A percentile compares a stretch with the other conserved stretches of the same genome.
Conservation (phyloP, 2,888 invertebrate genomes). For the Macrosoma leucophasiata region DNA sequence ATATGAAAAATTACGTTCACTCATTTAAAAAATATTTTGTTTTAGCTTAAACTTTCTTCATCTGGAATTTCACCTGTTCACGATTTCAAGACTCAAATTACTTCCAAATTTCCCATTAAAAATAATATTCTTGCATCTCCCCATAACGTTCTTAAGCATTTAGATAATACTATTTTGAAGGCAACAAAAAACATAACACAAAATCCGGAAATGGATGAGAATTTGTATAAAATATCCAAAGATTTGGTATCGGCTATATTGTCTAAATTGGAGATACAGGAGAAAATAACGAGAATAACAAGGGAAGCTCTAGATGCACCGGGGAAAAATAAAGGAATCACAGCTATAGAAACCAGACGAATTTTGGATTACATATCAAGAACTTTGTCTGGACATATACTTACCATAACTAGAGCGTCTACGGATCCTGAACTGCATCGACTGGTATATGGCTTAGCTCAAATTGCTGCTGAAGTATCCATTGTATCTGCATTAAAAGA, state of each 20-base stretch:
- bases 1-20: too few relatives aligned
- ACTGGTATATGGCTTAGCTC: slow-evolving; percentile 63
- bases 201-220: slow-evolving; percentile 60
- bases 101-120: slow-evolving; percentile 36
- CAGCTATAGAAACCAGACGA: slow-evolving; percentile 64
- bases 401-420: slow-evolving; percentile 56
- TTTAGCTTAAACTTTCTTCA: too few relatives aligned
- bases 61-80: slow-evolving; percentile 64
- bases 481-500: slow-evolving; percentile 66
- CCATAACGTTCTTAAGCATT: slow-evolving; percentile 52
- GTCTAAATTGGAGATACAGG: slow-evolving; percentile 62
- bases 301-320: slow-evolving; percentile 63
- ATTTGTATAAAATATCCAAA: slow-evolving; percentile 60
- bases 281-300: slow-evolving; percentile 66
- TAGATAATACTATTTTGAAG: slow-evolving; percentile 52
- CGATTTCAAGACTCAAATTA: slow-evolving; percentile 48
- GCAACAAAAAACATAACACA: slow-evolving; percentile 61
- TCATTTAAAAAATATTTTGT: too few relatives aligned
- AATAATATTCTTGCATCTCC: slow-evolving; percentile 45
- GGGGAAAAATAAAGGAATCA: slow-evolving; percentile 62
- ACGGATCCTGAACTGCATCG: slow-evolving; percentile 68
- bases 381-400: slow-evolving; percentile 60
- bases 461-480: slow-evolving; percentile 66
- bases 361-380: slow-evolving; percentile 67
- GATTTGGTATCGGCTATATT: slow-evolving; percentile 63